Percentiles rank a stretch among this genome's conserved stretches.
Evolutionary conservation across 2,797 vertebrate genomes (phyloP).

Genomic region (Falco biarmicus): DNA sequence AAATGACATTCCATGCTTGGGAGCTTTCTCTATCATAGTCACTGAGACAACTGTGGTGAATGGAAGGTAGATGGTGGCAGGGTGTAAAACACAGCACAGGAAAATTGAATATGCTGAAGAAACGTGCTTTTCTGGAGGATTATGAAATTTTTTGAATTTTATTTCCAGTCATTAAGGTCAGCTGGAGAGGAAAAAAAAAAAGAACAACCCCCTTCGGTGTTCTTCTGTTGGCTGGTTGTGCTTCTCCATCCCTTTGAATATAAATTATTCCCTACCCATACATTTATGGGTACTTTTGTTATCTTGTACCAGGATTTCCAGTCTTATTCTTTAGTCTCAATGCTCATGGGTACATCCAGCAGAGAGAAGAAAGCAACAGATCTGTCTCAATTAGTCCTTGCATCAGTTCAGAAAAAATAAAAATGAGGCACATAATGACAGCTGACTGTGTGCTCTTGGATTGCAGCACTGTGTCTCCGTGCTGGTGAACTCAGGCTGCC

Average conservation of each 20-base stretch:
- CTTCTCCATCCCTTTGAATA: neutral
- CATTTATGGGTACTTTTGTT: neutral
- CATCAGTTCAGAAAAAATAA: neutral
- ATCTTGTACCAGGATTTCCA: neutral
- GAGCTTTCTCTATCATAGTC: neutral
- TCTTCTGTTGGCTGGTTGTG: neutral
- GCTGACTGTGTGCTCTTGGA: neutral
- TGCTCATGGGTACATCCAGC: neutral
- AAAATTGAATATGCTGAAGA: neutral
- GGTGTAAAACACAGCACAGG: neutral
- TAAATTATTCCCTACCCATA: neutral
- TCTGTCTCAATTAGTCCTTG: neutral
- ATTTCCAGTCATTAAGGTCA: neutral
- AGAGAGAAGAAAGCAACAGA: neutral
- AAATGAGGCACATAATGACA: neutral
- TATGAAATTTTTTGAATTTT: conserved; percentile 8
- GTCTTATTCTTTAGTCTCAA: neutral
- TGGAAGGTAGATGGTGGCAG: neutral
- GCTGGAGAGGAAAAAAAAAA: neutral
- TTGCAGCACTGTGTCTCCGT: neutral
- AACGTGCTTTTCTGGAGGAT: neutral
- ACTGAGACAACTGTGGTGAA: neutral
- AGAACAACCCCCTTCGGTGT: neutral
- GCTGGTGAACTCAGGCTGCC: neutral
- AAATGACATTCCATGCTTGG: neutral